Base-by-base conservation (phyloP, 2,113 vertebrate species). In the Hydrochoerus hydrochaeris region DNA sequence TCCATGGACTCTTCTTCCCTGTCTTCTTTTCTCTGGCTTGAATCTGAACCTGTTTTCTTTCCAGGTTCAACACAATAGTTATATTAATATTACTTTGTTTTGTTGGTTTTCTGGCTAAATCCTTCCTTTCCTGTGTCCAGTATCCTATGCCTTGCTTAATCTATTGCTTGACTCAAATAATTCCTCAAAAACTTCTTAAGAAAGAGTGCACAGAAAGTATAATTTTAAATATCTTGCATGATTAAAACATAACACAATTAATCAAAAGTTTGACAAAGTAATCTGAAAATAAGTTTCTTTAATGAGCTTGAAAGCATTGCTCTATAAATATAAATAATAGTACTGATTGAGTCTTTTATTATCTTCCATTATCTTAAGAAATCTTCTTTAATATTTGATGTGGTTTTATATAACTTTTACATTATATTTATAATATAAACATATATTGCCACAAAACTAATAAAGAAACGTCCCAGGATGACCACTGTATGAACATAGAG, bases 281-380 rank as follows among this genome's bases (percentile, higher is more conserved):
- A 10, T 14, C 44, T 87, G 20, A 90, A 95, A 96, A 86, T 41
- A 41, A 78, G 58, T 87, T 94, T 26, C 14, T 94, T 80, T 69
- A 16, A 52, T 69, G 54, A 88, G 60, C 32, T 63, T 57, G 58
- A 86, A 85, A 44, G 52, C 30, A 95, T 89, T 83, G 44, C 17
- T 63, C 60, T 49, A 69, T 62, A 65, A 95, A 49, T 16, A 69
- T 28, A 85, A 90, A 67, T 85, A 57, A 67, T 22, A 80, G 9
- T 19, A 52, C 24, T 65, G 6, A 14, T 30, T 54, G 46, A 44
- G 12, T 88, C 78, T 88, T 85, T 3, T 46, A 30, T 41, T 38
- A n/a, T 88, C 78, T 88, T 85, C 2, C 7, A 30, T 41, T 38
- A n/a, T n/a, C 67, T 67, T 92, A 86, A n/a, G 32, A 93, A 91